These are phyloP conservation scores for Chrysaora quinquecirrha DNA, from an alignment of 30 jellyfish, hydroid and myxozoan genomes.

Conservation along the genomic window DNA sequence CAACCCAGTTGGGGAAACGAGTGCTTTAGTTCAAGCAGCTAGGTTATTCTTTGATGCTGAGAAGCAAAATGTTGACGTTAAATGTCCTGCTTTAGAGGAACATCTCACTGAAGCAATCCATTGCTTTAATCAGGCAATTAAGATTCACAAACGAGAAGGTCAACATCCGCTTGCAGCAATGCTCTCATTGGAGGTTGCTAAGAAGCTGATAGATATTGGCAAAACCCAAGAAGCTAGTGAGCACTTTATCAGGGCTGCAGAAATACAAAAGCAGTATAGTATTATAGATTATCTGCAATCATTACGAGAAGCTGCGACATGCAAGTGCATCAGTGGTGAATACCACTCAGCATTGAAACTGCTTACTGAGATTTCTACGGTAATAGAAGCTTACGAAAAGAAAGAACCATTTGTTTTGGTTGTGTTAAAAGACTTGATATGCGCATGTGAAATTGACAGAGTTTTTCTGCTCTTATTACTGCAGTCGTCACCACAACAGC, in stretches of 20 bases:
- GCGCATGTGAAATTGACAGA: slow-evolving; percentile 77
- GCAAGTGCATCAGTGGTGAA: slow-evolving; percentile 63
- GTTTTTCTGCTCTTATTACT: slow-evolving; percentile 69
- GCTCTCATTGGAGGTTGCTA: slow-evolving; percentile 81
- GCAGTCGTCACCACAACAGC: slow-evolving; percentile 89
- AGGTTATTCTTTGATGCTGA: slow-evolving; percentile 87
- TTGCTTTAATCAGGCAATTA: slow-evolving; percentile 93
- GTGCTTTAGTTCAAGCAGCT: slow-evolving; percentile 82
- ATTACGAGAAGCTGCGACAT: slow-evolving; percentile 73
- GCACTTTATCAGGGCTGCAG: slow-evolving; percentile 96
- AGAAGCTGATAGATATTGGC: slow-evolving; percentile 54
- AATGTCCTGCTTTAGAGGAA: slow-evolving; percentile 95
- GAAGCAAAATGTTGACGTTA: slow-evolving; percentile 67
- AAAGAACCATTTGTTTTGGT: slow-evolving; percentile 64
- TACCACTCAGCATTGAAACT: slow-evolving; percentile 74
- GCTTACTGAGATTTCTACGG: slow-evolving; percentile 58
- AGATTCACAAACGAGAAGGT: slow-evolving; percentile 79
- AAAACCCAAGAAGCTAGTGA: slow-evolving; percentile 81
- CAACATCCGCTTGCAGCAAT: slow-evolving; percentile 80
- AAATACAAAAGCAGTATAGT: slow-evolving; percentile 76
- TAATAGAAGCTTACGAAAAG: slow-evolving; percentile 67
- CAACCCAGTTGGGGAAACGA: slow-evolving; percentile 78
- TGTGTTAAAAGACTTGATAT: slow-evolving; percentile 53
- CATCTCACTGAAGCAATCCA: slow-evolving; percentile 87
- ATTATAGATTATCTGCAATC: slow-evolving; percentile 75